These are phyloP conservation scores for Tragelaphus strepsiceros DNA, from an alignment of 2,113 vertebrate genomes.

Conservation along the genomic window DNA sequence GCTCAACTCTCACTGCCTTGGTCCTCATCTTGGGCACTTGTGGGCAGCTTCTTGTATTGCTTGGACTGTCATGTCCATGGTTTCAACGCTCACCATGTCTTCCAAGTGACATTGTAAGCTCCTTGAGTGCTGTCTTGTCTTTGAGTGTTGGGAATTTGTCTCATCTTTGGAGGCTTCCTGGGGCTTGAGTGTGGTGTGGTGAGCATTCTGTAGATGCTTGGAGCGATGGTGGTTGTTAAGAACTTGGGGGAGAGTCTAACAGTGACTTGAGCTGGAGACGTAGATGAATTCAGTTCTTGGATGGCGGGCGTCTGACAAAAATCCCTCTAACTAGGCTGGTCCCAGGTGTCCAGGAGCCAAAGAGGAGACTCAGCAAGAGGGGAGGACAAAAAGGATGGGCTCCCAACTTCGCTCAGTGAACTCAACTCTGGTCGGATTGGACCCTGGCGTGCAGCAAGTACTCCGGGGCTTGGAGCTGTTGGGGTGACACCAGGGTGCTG, in stretches of 20 bases:
- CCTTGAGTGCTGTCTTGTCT: not conserved
- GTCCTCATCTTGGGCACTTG: not conserved
- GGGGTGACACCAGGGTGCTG: no score
- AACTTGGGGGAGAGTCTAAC: not conserved
- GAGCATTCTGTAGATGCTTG: not conserved
- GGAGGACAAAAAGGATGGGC: not conserved
- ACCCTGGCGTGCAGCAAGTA: accelerated
- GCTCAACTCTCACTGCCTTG: no score
- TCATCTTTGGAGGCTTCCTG: not conserved
- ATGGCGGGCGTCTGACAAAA: not conserved
- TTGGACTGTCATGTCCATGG: not conserved
- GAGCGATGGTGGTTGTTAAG: not conserved
- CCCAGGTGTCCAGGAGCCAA: not conserved
- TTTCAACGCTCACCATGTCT: not conserved
- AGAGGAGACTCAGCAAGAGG: not conserved
- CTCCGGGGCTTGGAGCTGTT: not conserved
- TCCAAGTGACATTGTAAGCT: not conserved
- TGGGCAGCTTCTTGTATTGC: not conserved
- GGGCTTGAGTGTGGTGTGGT: not conserved
- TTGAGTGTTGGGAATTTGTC: not conserved
- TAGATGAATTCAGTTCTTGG: not conserved
- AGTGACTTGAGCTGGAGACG: not conserved
- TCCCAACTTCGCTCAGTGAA: not conserved
- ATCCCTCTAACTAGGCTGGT: not conserved
- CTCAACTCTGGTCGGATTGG: not conserved